Percentiles rank a stretch among this genome's conserved stretches.
Conservation (phyloP, 2,888 invertebrate genomes). For the Ectemnius lituratus region DNA sequence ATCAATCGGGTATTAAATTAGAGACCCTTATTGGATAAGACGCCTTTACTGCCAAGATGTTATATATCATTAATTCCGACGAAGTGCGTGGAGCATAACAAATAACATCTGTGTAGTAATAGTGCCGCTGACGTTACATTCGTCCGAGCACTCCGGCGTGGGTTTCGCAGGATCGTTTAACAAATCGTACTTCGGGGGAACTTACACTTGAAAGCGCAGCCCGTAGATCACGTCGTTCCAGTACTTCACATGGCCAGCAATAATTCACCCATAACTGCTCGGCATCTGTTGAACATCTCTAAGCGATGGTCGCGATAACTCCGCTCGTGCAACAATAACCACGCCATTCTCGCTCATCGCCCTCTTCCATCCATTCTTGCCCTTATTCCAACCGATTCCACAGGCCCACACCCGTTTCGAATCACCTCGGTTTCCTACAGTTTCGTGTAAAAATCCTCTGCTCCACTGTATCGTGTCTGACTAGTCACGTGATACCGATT, state of each 20-base stretch:
- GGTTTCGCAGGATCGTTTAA: background rate
- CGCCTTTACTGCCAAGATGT: no score
- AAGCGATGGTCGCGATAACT: constrained; percentile 5
- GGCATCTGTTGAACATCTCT: constrained; percentile 6
- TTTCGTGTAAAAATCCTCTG: no score
- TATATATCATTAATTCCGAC: no score
- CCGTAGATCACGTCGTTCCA: background rate
- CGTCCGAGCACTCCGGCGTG: background rate
- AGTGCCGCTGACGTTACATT: background rate
- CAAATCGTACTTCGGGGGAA: constrained; percentile 2
- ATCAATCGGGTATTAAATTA: no score
- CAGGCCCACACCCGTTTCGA: no score
- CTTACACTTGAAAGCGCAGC: background rate
- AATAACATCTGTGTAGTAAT: background rate
- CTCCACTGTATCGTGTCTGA: background rate
- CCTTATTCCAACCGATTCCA: constrained; percentile 16
- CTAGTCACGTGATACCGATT: constrained; percentile 10
- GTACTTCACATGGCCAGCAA: constrained; percentile 2
- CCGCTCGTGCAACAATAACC: constrained; percentile 17
- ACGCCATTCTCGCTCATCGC: constrained; percentile 19
- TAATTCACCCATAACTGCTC: constrained; percentile 7
- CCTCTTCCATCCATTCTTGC: constrained; percentile 26
- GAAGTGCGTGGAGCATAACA: background rate
- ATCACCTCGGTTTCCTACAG: no score
- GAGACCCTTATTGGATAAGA: no score